These are phyloP conservation scores for Pandion haliaetus DNA, from an alignment of 2,113 vertebrate genomes.

Conservation along the genomic window DNA sequence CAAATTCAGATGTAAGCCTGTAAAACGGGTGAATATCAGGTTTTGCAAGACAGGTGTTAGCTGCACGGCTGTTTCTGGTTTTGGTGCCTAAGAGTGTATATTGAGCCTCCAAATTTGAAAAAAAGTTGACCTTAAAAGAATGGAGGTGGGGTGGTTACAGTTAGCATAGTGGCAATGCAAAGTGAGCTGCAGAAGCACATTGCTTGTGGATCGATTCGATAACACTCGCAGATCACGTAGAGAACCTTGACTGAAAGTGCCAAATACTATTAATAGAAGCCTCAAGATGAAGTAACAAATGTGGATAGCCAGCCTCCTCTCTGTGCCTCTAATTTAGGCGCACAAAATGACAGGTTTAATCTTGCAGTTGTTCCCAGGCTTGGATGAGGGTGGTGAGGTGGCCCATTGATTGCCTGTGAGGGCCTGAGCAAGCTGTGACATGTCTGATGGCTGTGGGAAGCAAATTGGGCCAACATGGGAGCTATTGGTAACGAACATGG, in stretches of 20 bases:
- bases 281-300: background rate
- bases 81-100: background rate
- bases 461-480: background rate
- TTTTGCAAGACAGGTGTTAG: background rate
- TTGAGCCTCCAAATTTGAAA: background rate
- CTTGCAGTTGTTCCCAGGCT: conserved; percentile 16
- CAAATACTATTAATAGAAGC: conserved; percentile 25
- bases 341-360: conserved; percentile 20
- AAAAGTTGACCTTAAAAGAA: background rate
- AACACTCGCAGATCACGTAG: rapidly evolving
- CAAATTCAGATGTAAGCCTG: background rate
- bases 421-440: background rate
- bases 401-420: background rate
- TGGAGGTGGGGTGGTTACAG: background rate
- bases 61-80: background rate
- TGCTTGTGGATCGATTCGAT: background rate
- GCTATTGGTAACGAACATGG: background rate
- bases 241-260: background rate
- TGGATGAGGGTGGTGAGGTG: background rate
- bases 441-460: background rate
- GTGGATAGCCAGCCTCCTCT: background rate
- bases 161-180: background rate
- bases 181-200: background rate
- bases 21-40: background rate
- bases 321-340: background rate